A percentile compares a stretch with the other conserved stretches of the same genome.
Evolutionary conservation across 1,140 invertebrate species (phyloP).

Genomic region (Anastrepha obliqua): DNA sequence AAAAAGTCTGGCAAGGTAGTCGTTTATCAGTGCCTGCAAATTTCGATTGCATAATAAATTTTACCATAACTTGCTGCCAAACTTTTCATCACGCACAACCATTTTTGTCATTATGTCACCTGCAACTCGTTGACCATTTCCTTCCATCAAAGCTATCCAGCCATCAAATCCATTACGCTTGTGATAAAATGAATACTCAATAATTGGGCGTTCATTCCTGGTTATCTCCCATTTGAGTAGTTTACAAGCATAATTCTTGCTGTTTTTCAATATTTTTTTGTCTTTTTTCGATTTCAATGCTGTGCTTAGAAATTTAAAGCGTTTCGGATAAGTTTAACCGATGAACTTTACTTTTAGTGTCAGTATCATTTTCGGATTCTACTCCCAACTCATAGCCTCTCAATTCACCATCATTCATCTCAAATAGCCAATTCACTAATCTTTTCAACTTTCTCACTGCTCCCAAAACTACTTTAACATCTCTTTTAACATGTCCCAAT

Average conservation of each 20-base stretch:
- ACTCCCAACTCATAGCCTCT: neutral
- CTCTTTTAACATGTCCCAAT: constrained; percentile 31
- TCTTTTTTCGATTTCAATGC: neutral
- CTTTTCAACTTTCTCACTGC: neutral
- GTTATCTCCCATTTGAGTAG: neutral
- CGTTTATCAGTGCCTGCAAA: too few relatives aligned
- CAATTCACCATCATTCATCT: neutral
- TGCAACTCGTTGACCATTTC: neutral
- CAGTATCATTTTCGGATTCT: constrained; percentile 19
- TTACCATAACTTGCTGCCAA: too few relatives aligned
- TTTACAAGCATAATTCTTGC: neutral
- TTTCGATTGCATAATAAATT: too few relatives aligned
- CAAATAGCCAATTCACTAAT: neutral
- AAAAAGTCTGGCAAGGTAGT: too few relatives aligned
- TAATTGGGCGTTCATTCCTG: neutral
- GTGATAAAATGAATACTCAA: neutral
- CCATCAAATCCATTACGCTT: neutral
- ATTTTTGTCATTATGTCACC: too few relatives aligned
- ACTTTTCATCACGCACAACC: too few relatives aligned
- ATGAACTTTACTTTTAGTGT: constrained; percentile 2
- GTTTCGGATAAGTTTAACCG: neutral
- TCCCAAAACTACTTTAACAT: constrained; percentile 19
- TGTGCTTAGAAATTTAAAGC: neutral
- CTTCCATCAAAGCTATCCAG: neutral
- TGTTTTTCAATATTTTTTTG: neutral